A percentile compares a stretch with the other conserved stretches of the same genome.
These are phyloP conservation scores for Barypeithes pellucidus DNA, from an alignment of 2,888 invertebrate species.

Conservation along the genomic window DNA sequence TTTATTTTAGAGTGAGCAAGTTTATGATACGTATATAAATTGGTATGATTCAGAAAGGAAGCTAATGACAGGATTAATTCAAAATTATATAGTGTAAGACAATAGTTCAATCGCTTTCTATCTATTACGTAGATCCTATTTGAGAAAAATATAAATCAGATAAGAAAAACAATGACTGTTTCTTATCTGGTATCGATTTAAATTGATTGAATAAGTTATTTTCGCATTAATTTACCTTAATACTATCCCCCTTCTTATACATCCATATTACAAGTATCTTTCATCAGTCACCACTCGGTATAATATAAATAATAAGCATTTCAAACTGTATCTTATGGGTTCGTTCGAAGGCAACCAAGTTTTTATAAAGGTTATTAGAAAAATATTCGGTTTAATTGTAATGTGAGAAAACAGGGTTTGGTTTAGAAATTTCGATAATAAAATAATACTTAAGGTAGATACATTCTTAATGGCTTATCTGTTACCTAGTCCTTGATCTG, in stretches of 20 bases:
- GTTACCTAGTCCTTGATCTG: slow-evolving; percentile 43
- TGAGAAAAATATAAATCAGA: too few relatives aligned
- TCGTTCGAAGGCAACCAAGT: slow-evolving; percentile 48
- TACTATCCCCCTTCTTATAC: background rate
- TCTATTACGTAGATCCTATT: too few relatives aligned
- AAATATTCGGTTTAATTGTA: slow-evolving; percentile 45
- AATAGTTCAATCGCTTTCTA: too few relatives aligned
- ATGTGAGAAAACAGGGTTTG: slow-evolving; percentile 50
- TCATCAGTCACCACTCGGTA: slow-evolving; percentile 38
- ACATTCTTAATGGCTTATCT: slow-evolving; percentile 24
- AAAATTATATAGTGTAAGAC: too few relatives aligned
- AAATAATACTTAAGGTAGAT: slow-evolving; percentile 32
- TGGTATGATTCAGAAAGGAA: too few relatives aligned
- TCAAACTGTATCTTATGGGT: slow-evolving; percentile 47
- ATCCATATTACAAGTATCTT: background rate
- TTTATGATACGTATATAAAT: too few relatives aligned
- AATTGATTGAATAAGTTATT: too few relatives aligned
- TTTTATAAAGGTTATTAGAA: slow-evolving; percentile 52
- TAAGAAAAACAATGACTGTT: too few relatives aligned
- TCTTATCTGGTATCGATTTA: too few relatives aligned
- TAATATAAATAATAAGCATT: slow-evolving; percentile 39
- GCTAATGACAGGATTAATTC: too few relatives aligned
- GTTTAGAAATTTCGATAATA: slow-evolving; percentile 51
- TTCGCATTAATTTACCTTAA: too few relatives aligned
- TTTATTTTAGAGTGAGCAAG: too few relatives aligned